phyloP scores from a whole-genome alignment of 2,888 invertebrate genomes.

The Drosophila rubida region DNA sequence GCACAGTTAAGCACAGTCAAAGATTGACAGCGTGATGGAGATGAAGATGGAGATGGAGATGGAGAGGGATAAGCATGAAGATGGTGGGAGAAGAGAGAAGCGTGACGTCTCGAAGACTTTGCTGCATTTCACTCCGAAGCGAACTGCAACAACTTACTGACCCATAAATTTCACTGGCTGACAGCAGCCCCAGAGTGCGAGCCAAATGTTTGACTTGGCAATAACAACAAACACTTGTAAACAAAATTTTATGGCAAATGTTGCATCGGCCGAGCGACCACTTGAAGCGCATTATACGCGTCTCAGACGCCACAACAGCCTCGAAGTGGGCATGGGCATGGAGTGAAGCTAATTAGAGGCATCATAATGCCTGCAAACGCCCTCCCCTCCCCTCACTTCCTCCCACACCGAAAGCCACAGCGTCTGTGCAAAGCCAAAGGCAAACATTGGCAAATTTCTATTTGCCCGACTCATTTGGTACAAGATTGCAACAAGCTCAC shows the following conservation, averaged over 20 bases:
- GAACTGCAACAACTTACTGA: constrained; percentile 69
- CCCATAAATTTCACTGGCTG: constrained; percentile 75
- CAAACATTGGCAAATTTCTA: constrained; percentile 77
- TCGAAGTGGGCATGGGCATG: constrained; percentile 20
- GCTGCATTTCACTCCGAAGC: constrained; percentile 56
- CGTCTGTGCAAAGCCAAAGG: constrained; percentile 6
- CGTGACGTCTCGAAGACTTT: not conserved
- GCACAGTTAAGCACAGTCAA: constrained; percentile 42
- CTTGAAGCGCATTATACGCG: constrained; percentile 47
- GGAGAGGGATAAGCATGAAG: not conserved
- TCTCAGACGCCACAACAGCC: constrained; percentile 29
- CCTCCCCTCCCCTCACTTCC: not conserved
- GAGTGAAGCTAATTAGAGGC: constrained; percentile 70
- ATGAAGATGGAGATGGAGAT: constrained; percentile 3
- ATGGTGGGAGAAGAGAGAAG: not conserved
- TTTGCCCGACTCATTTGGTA: constrained; percentile 70
- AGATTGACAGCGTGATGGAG: constrained; percentile 11
- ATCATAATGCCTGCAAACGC: constrained; percentile 53
- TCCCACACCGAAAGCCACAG: not conserved
- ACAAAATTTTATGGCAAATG: constrained; percentile 72
- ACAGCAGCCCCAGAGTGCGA: constrained; percentile 37
- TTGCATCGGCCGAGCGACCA: constrained; percentile 50
- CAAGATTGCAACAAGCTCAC: constrained; percentile 72
- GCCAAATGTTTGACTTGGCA: constrained; percentile 61
- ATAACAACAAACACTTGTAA: constrained; percentile 61